Percentiles rank a stretch among this genome's conserved stretches.
phyloP scores from a whole-genome alignment of 2,888 invertebrate species.

The Leptura quadrifasciata region DNA sequence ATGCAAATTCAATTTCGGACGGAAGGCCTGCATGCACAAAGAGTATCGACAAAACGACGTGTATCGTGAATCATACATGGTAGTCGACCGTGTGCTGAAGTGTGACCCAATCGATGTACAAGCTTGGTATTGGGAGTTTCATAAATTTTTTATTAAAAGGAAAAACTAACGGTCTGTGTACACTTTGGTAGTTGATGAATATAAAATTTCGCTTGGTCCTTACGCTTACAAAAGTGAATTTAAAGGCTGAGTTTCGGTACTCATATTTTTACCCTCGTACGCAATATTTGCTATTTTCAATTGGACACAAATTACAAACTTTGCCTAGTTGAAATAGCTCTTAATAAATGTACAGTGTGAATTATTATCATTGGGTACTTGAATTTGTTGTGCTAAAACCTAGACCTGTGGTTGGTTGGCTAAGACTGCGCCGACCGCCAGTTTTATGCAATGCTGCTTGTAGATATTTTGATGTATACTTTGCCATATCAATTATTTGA shows the following conservation, averaged over 20 bases:
- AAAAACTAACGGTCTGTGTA: constrained; percentile 13
- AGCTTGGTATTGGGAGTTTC: constrained; percentile 12
- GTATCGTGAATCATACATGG: constrained; percentile 30
- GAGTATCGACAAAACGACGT: constrained; percentile 26
- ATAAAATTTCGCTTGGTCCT: not conserved
- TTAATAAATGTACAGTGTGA: no score
- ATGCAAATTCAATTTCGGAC: constrained; percentile 23
- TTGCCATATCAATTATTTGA: no score
- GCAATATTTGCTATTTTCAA: no score
- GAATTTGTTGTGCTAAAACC: no score
- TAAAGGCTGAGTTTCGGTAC: not conserved
- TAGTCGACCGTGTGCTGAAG: constrained; percentile 11
- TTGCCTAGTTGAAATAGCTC: no score
- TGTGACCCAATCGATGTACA: constrained; percentile 1
- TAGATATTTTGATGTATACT: no score
- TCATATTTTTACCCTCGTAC: no score
- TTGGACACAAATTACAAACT: no score
- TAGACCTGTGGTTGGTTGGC: no score
- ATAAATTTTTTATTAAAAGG: constrained; percentile 10
- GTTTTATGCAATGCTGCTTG: no score
- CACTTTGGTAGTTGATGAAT: not conserved
- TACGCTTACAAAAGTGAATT: not conserved
- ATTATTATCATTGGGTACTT: no score
- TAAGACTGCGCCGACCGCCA: no score
- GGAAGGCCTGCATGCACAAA: constrained; percentile 11